These are phyloP conservation scores for Aplysia californica DNA, from an alignment of 1,140 invertebrate genomes.

Conservation along the genomic window DNA sequence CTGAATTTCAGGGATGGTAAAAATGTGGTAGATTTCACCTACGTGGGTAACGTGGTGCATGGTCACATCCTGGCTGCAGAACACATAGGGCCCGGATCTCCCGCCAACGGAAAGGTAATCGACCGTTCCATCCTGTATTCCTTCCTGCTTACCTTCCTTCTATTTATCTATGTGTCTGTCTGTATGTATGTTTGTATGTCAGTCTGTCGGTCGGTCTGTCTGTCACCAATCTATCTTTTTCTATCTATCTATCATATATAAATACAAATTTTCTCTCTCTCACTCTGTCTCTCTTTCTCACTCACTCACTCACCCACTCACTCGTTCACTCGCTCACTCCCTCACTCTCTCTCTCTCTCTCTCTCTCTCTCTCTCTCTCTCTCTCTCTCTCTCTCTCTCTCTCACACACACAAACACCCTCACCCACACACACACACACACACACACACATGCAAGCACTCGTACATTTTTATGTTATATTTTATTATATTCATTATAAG, in stretches of 20 bases:
- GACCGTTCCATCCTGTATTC: neutral
- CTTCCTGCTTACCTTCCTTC: neutral
- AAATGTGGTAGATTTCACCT: slow-evolving; percentile 62
- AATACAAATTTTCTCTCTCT: neutral
- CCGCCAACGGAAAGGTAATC: slow-evolving; percentile 47
- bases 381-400: too few relatives aligned
- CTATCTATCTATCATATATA: neutral
- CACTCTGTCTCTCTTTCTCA: too few relatives aligned
- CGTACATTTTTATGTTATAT: too few relatives aligned
- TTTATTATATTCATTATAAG: too few relatives aligned
- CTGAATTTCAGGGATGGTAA: slow-evolving; percentile 58
- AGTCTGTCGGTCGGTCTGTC: too few relatives aligned
- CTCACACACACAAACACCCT: too few relatives aligned
- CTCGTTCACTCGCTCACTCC: too few relatives aligned
- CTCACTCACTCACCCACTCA: too few relatives aligned
- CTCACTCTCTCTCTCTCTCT: too few relatives aligned
- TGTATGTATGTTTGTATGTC: too few relatives aligned
- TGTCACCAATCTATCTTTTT: neutral
- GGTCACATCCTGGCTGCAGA: slow-evolving; percentile 57
- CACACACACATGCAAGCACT: neutral
- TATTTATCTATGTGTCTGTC: too few relatives aligned
- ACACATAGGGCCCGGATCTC: slow-evolving; percentile 36
- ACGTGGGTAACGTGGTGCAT: slow-evolving; percentile 59
- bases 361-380: neutral
- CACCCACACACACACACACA: neutral